These are phyloP conservation scores for Anabacerthia variegaticeps DNA, from an alignment of 2,797 vertebrate species.

Conservation along the genomic window DNA sequence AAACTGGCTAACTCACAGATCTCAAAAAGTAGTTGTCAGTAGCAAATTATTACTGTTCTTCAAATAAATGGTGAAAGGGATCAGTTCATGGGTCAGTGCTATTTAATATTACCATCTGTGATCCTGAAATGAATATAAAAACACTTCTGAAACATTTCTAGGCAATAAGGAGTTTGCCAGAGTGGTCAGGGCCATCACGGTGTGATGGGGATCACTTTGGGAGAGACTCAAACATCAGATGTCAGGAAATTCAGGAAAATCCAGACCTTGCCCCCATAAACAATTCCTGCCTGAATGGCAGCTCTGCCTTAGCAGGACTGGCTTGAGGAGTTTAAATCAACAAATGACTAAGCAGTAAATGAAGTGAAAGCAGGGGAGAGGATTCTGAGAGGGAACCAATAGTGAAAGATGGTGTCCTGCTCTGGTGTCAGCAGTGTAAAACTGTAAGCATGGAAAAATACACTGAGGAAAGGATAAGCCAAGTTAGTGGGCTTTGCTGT, in stretches of 20 bases:
- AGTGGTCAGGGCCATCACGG: neutral
- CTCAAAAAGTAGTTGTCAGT: neutral
- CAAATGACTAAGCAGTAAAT: neutral
- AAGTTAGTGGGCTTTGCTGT: neutral
- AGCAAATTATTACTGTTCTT: neutral
- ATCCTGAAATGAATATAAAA: neutral
- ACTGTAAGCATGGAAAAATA: neutral
- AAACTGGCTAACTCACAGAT: slow-evolving; percentile 43
- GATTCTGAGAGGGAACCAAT: neutral
- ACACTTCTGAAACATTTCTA: neutral
- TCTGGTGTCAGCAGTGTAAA: neutral
- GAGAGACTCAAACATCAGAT: neutral
- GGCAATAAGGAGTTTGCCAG: neutral
- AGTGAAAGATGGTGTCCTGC: neutral
- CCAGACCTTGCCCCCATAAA: rapidly evolving
- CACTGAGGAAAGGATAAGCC: neutral
- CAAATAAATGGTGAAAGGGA: neutral
- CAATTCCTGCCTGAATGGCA: neutral
- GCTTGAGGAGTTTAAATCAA: rapidly evolving
- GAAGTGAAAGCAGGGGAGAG: neutral
- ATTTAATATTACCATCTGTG: neutral
- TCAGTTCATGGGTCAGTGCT: neutral
- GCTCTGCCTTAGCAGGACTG: neutral
- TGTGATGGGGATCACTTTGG: neutral
- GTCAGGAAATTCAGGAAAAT: neutral